Percentiles rank a stretch among this genome's conserved stretches.
Conservation (phyloP, 2,113 vertebrate genomes). For the Larimichthys crocea region DNA sequence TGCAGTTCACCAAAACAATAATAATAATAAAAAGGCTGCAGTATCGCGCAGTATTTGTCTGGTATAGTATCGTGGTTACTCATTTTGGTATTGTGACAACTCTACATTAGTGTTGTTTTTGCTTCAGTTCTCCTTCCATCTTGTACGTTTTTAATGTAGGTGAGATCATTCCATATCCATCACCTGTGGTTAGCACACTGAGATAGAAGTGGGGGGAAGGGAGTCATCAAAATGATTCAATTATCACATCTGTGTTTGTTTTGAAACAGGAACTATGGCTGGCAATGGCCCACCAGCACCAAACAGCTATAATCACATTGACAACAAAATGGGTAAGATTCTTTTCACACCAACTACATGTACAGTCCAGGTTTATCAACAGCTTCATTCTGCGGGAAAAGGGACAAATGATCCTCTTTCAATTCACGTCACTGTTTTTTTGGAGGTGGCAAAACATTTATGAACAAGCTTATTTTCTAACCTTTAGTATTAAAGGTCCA, state of each 20-base stretch:
- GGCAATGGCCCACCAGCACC: slow-evolving; percentile 82
- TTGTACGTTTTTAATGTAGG: slow-evolving; percentile 2
- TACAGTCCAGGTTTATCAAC: background rate
- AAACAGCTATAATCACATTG: slow-evolving; percentile 90
- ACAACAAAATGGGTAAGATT: slow-evolving; percentile 88
- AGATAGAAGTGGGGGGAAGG: background rate
- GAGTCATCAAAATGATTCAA: slow-evolving; percentile 13
- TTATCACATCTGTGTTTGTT: slow-evolving; percentile 40
- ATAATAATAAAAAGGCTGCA: too few relatives aligned
- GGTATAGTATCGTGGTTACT: too few relatives aligned
- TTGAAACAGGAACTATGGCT: slow-evolving; percentile 70
- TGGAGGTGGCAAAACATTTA: too few relatives aligned
- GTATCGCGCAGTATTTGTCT: too few relatives aligned
- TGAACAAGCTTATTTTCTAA: too few relatives aligned
- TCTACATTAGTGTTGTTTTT: background rate
- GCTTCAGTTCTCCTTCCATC: background rate
- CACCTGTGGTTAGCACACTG: slow-evolving; percentile 11
- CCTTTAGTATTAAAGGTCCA: too few relatives aligned
- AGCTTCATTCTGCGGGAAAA: background rate
- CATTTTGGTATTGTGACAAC: too few relatives aligned
- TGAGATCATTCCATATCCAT: background rate
- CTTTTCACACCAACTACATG: slow-evolving; percentile 6
- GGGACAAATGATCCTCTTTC: background rate
- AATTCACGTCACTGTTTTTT: background rate
- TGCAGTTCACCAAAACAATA: too few relatives aligned